Conservation (phyloP, 2,797 vertebrate genomes). For the Scleropages formosus region DNA sequence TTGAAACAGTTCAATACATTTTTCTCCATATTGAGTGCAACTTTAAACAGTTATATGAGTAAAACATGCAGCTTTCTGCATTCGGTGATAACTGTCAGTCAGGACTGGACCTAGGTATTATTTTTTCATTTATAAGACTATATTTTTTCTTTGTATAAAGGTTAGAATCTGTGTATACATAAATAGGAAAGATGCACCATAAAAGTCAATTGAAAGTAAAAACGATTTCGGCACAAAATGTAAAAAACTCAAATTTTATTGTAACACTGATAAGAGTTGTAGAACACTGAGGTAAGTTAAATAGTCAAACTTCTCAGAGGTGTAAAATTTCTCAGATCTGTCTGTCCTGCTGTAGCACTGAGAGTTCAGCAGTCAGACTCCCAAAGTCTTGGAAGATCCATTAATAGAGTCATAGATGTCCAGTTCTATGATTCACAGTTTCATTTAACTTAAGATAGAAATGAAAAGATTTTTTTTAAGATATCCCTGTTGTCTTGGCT, state of each 20-base stretch:
- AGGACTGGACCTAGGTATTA: not conserved
- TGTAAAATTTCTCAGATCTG: constrained; percentile 54
- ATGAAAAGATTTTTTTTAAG: too few relatives aligned
- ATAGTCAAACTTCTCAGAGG: constrained; percentile 75
- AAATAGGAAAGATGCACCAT: not conserved
- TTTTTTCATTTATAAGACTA: not conserved
- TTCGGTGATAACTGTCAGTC: too few relatives aligned
- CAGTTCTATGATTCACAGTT: constrained; percentile 38
- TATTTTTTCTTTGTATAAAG: not conserved
- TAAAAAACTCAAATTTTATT: constrained; percentile 82
- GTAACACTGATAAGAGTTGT: constrained; percentile 86
- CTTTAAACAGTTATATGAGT: too few relatives aligned
- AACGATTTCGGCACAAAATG: constrained; percentile 49
- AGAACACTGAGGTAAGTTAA: constrained; percentile 95
- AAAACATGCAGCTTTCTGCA: too few relatives aligned
- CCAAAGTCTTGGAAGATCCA: constrained; percentile 56
- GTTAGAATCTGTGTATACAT: not conserved
- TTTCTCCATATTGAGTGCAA: too few relatives aligned
- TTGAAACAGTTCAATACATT: too few relatives aligned
- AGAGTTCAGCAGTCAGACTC: constrained; percentile 57
- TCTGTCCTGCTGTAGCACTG: constrained; percentile 62
- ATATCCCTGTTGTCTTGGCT: constrained; percentile 14
- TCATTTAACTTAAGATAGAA: too few relatives aligned
- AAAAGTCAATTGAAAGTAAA: not conserved
- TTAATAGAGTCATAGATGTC: constrained; percentile 26